Base-by-base conservation (phyloP, 2,797 vertebrate genomes). In the Enteromius viviparus region DNA sequence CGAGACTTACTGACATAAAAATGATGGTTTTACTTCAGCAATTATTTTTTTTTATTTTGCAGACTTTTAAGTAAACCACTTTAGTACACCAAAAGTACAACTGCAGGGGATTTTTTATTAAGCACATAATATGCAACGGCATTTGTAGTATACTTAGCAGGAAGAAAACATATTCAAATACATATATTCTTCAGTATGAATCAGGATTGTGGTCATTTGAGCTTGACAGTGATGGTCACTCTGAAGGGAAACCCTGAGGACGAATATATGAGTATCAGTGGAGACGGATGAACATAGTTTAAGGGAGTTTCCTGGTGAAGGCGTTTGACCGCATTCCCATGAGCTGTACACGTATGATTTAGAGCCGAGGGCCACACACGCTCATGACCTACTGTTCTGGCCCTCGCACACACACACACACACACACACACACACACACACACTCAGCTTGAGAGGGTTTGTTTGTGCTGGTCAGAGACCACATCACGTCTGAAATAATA, bases 231-330 rank as follows among this genome's bases (percentile, higher is more conserved):
- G 17, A 21, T 5, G 17, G 8, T 32, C 8, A 19, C 70, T 12
- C 3, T 32, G 45, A 49, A 49, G 49, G 45, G 15, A 29, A 17
- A 49, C 47, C 42, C 69, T 9, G 42, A 26, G 69, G 15, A 4
- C 0, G 26, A 12, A 45, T 32, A 37, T 10, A 74, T 7, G 21
- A 74, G 72, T 53, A 76, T 26, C 12, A 9, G 53, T 37, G 58
- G 21, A 68, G 47, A 70, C 29, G n/a, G 74, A 69, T 70, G 5
- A 65, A 58, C 26, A 23, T 49, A 65, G 29, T 21, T 81, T 77
- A 88, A 58, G 72, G 90, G 76, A 90, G 88, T 80, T 90, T 91
- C 89, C 91, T 91, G 91, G 91, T 91, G 90, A 91, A 89, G 80
- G 17, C 83, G 26, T 87, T 88, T 88, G 89, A 81, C 91, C 90